Evolutionary conservation across 2,113 vertebrate species (phyloP).

Genomic region (Syrmaticus mikado): DNA sequence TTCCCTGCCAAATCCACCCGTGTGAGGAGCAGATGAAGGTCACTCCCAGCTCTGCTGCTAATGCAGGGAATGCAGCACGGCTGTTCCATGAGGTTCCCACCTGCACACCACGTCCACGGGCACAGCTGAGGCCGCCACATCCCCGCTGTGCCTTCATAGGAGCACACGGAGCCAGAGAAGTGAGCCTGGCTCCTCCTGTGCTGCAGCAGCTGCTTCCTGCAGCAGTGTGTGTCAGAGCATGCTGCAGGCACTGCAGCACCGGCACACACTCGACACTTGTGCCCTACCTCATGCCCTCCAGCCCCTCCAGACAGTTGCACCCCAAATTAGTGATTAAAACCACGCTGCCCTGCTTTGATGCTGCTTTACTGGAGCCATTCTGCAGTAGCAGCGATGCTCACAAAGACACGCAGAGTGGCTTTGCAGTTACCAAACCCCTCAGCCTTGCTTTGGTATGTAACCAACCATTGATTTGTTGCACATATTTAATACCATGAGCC

Average conservation of each 20-base stretch:
- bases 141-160: neutral
- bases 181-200: neutral
- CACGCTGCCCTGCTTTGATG: neutral
- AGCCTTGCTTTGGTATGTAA: neutral
- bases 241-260: conserved; percentile 20
- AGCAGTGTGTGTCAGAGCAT: neutral
- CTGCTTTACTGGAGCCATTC: neutral
- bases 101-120: neutral
- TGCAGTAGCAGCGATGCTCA: neutral
- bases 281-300: neutral
- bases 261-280: neutral
- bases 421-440: neutral
- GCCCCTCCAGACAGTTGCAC: neutral
- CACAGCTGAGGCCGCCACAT: neutral
- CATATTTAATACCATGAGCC: rapidly evolving
- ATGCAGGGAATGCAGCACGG: rapidly evolving
- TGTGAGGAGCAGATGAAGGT: conserved; percentile 42
- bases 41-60: neutral
- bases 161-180: neutral
- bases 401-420: rapidly evolving
- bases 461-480: neutral
- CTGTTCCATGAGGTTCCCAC: neutral
- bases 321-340: too few species aligned
- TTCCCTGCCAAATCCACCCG: neutral
- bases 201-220: neutral